phyloP scores from a whole-genome alignment of 2,888 invertebrate genomes.

The Tetanocera ferruginea region DNA sequence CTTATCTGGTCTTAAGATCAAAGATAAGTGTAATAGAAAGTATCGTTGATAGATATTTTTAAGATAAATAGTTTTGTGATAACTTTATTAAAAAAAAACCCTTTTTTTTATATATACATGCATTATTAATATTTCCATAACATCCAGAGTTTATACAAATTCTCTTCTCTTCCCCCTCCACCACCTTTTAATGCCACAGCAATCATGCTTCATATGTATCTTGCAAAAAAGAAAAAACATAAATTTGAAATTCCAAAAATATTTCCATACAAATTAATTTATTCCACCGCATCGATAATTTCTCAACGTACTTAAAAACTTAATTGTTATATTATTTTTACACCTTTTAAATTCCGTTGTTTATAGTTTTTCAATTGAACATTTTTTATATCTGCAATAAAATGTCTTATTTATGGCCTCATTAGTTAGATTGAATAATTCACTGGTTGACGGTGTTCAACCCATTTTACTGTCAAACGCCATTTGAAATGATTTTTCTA shows the following conservation, averaged over 20 bases:
- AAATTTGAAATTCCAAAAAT: too few species aligned
- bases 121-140: too few species aligned
- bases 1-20: too few species aligned
- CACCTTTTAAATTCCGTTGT: conserved; percentile 34
- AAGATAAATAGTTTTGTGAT: too few species aligned
- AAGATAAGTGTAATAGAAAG: too few species aligned
- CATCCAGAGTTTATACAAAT: too few species aligned
- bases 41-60: too few species aligned
- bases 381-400: conserved; percentile 44
- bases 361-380: neutral
- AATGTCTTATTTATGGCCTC: conserved; percentile 60
- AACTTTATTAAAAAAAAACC: too few species aligned
- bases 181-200: too few species aligned
- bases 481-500: neutral
- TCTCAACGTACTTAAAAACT: neutral
- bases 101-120: too few species aligned
- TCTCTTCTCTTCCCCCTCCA: too few species aligned
- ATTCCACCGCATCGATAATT: neutral
- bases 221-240: neutral
- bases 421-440: conserved; percentile 64
- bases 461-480: conserved; percentile 47
- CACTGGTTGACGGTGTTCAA: conserved; percentile 26
- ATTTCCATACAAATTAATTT: too few species aligned
- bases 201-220: neutral
- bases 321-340: neutral